Evolutionary conservation across 2,797 vertebrate genomes (phyloP).

Genomic region (Epinephelus coioides): DNA sequence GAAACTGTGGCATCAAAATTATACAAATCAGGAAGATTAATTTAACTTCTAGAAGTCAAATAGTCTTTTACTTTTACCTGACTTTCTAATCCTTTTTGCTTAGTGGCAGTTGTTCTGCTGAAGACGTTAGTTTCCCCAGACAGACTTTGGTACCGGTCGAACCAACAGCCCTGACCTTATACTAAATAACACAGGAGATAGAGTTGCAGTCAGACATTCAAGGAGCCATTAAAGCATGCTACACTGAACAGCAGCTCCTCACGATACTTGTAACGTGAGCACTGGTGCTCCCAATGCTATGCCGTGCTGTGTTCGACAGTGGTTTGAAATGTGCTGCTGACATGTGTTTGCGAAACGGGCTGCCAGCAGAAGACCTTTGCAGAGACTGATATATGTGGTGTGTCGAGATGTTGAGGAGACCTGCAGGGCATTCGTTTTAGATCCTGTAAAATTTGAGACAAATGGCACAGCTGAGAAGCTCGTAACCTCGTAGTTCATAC

Average conservation of each 20-base stretch:
- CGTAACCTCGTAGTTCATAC: not conserved
- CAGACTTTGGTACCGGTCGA: slow-evolving; percentile 15
- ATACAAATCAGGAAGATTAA: not conserved
- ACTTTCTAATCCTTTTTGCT: not conserved
- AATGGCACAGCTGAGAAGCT: not conserved
- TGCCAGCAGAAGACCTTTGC: slow-evolving; percentile 1
- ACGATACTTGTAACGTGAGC: slow-evolving; percentile 72
- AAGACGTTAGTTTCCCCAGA: slow-evolving; percentile 5
- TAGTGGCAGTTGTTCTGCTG: not conserved
- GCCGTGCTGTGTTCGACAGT: slow-evolving; percentile 9
- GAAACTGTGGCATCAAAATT: not conserved
- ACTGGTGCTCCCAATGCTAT: slow-evolving; percentile 45
- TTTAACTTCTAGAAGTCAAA: not conserved
- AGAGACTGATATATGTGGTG: not conserved
- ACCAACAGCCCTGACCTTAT: slow-evolving; percentile 56
- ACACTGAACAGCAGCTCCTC: slow-evolving; percentile 24
- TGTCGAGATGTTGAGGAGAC: not conserved
- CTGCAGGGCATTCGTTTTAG: slow-evolving; percentile 21
- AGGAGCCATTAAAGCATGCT: slow-evolving; percentile 53
- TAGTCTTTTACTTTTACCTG: not conserved
- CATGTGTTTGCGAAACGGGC: slow-evolving; percentile 13
- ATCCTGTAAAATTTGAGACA: not conserved
- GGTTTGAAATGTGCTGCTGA: slow-evolving; percentile 36
- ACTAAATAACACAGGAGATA: slow-evolving; percentile 67
- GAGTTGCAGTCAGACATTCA: slow-evolving; percentile 72